Conservation (phyloP, 64 coral and sea anemone genomes). For the Trachythela sp. region DNA sequence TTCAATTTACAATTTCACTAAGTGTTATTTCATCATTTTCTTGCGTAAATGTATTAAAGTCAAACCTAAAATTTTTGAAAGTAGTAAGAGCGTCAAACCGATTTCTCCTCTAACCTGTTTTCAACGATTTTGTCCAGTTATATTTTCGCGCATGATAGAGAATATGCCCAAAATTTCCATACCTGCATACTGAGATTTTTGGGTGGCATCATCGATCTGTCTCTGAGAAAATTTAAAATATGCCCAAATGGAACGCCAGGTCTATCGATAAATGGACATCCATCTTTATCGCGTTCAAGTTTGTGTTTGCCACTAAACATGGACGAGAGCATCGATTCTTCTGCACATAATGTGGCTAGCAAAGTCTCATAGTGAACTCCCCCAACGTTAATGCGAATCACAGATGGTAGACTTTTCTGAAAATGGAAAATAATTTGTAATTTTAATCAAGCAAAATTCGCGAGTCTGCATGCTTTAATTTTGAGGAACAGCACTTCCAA, state of each 20-base stretch:
- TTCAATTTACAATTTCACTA: too few relatives aligned
- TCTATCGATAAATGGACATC: conserved; percentile 5
- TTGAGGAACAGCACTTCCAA: too few relatives aligned
- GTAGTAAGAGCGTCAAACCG: too few relatives aligned
- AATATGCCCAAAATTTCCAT: too few relatives aligned
- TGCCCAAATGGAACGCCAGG: background rate
- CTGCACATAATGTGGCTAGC: background rate
- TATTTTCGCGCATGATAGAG: too few relatives aligned
- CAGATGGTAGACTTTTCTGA: background rate
- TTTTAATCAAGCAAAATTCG: too few relatives aligned
- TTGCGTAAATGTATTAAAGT: too few relatives aligned
- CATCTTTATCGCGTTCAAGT: background rate
- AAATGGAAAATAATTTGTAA: background rate
- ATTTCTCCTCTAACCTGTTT: too few relatives aligned
- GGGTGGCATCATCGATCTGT: background rate
- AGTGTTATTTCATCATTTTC: too few relatives aligned
- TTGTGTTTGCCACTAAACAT: conserved; percentile 16
- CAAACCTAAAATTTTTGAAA: too few relatives aligned
- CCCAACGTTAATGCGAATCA: background rate
- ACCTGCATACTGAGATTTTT: background rate
- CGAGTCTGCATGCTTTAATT: too few relatives aligned
- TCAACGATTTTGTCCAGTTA: too few relatives aligned
- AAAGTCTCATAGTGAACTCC: background rate
- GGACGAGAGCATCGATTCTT: conserved; percentile 2
- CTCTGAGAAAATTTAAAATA: conserved; percentile 1